Conservation (phyloP, 1,140 invertebrate genomes). For the Coenobita brevimanus region DNA sequence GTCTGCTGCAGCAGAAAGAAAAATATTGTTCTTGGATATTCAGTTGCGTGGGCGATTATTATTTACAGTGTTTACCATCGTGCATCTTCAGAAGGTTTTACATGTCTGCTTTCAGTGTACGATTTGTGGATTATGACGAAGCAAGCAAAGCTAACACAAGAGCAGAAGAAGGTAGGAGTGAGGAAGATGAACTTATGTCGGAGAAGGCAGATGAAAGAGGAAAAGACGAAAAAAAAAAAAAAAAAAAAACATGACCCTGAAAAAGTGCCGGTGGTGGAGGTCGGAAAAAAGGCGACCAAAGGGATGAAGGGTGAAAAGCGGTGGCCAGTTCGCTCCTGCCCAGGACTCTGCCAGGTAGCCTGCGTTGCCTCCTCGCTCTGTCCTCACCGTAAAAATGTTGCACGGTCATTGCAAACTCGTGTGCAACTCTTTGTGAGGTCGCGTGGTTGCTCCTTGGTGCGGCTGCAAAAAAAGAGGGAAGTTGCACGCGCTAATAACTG, state of each 20-base stretch:
- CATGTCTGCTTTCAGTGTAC: too few relatives aligned
- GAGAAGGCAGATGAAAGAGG: not conserved
- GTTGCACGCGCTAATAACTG: conserved; percentile 20
- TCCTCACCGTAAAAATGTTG: conserved; percentile 52
- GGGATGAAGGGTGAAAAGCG: not conserved
- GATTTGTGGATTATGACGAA: too few relatives aligned
- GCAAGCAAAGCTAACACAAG: too few relatives aligned
- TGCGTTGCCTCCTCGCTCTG: conserved; percentile 6
- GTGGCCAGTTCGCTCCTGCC: conserved; percentile 30
- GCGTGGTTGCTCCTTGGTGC: conserved; percentile 45
- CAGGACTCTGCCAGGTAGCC: conserved; percentile 19
- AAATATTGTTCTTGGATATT: too few relatives aligned
- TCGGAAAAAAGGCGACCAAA: conserved; percentile 5
- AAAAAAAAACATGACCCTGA: too few relatives aligned
- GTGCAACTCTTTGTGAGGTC: conserved; percentile 53
- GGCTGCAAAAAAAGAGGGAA: conserved; percentile 23
- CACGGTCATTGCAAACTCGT: conserved; percentile 64
- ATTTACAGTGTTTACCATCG: too few relatives aligned
- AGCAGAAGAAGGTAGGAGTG: not conserved
- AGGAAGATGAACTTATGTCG: not conserved
- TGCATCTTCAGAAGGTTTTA: too few relatives aligned
- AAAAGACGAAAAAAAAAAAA: too few relatives aligned
- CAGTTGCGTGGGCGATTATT: too few relatives aligned
- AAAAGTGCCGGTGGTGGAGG: not conserved
- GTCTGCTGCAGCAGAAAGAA: too few relatives aligned